Conservation (phyloP, 2,797 vertebrate species). For the Trachops cirrhosus region DNA sequence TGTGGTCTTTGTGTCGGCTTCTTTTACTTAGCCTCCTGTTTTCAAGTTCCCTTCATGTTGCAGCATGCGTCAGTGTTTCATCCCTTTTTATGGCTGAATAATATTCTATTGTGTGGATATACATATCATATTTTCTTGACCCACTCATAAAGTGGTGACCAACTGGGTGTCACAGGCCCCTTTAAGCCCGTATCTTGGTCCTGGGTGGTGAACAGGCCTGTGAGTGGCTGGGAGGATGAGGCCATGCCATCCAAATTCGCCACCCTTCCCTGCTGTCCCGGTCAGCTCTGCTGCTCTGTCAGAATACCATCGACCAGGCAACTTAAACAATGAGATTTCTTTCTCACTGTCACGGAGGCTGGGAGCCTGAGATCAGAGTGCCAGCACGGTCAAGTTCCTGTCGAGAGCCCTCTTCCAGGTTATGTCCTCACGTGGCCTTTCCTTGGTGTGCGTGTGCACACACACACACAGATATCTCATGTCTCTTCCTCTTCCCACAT, state of each 20-base stretch:
- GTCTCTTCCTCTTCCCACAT: not conserved
- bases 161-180: not conserved
- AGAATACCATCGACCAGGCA: not conserved
- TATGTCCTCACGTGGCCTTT: not conserved
- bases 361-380: not conserved
- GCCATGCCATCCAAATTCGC: not conserved
- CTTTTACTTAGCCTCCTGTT: not conserved
- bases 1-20: not conserved
- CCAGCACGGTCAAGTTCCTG: fast-evolving
- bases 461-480: not conserved
- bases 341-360: not conserved
- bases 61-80: not conserved
- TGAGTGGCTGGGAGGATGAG: not conserved
- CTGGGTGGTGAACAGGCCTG: not conserved
- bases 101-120: not conserved
- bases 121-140: not conserved
- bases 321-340: not conserved
- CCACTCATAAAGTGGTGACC: no score
- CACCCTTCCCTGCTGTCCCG: not conserved
- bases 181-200: not conserved
- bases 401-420: not conserved
- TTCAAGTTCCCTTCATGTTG: not conserved
- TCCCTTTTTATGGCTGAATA: not conserved
- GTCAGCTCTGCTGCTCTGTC: not conserved
- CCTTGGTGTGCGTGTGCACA: not conserved